Conservation (phyloP, 2,797 vertebrate species). For the Premnoplex brunnescens region DNA sequence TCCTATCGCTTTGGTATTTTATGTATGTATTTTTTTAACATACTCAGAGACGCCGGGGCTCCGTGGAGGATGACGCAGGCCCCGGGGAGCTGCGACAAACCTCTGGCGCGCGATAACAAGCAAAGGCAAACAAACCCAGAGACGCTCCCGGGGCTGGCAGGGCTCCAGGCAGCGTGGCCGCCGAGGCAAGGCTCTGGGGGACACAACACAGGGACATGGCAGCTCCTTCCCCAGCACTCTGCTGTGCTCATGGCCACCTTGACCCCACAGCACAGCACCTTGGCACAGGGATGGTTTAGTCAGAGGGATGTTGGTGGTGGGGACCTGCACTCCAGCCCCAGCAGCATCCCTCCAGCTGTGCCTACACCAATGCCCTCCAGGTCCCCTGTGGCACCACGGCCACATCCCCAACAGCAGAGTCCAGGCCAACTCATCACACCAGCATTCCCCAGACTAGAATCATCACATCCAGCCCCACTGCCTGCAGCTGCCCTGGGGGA, state of each 20-base stretch:
- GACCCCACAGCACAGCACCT: background rate
- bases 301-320: background rate
- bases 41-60: background rate
- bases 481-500: background rate
- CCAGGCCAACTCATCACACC: background rate
- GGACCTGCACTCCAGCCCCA: background rate
- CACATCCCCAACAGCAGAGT: background rate
- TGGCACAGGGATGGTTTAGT: background rate
- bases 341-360: background rate
- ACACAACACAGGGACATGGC: background rate
- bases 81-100: background rate
- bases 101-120: conserved; percentile 29
- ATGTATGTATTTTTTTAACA: background rate
- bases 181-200: background rate
- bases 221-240: background rate
- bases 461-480: background rate
- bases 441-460: background rate
- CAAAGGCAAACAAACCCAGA: conserved; percentile 57
- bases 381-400: background rate
- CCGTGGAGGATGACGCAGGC: conserved; percentile 39
- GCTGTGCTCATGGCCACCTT: background rate
- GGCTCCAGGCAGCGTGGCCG: background rate
- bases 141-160: conserved; percentile 34
- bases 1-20: background rate
- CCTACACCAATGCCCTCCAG: fast-evolving